These are phyloP conservation scores for Petroica traversi DNA, from an alignment of 2,113 vertebrate genomes.

Conservation along the genomic window DNA sequence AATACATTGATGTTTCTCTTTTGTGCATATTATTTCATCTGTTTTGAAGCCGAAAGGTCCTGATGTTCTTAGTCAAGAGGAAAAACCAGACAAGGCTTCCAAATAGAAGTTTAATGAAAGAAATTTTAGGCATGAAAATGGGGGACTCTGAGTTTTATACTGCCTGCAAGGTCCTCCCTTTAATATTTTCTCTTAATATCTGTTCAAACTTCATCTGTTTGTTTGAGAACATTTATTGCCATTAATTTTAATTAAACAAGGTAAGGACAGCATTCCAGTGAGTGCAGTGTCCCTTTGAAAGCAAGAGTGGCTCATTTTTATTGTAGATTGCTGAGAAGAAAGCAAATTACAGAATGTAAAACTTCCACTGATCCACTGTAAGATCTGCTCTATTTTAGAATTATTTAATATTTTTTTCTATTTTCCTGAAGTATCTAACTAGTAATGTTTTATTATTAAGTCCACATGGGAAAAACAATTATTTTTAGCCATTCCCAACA, in stretches of 20 bases:
- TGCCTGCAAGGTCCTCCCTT: neutral
- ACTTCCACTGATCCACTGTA: neutral
- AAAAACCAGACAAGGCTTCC: neutral
- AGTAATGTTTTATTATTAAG: neutral
- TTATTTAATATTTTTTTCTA: neutral
- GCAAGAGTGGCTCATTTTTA: neutral
- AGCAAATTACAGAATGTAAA: neutral
- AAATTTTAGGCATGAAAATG: neutral
- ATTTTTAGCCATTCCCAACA: neutral
- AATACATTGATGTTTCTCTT: neutral
- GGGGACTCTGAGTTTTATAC: neutral
- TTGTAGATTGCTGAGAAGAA: neutral
- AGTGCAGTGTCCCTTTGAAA: neutral
- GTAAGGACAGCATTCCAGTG: neutral
- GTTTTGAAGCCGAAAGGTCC: neutral
- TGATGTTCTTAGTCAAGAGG: neutral
- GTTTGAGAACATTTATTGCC: neutral
- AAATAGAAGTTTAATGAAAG: neutral
- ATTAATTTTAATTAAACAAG: neutral
- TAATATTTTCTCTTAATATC: neutral
- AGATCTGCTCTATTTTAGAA: neutral
- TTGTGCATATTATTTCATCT: neutral
- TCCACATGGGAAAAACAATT: accelerated
- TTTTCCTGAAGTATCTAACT: neutral
- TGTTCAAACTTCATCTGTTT: neutral